Evolutionary conservation across 2,888 invertebrate genomes (phyloP).

Genomic region (Lycia hirtaria): DNA sequence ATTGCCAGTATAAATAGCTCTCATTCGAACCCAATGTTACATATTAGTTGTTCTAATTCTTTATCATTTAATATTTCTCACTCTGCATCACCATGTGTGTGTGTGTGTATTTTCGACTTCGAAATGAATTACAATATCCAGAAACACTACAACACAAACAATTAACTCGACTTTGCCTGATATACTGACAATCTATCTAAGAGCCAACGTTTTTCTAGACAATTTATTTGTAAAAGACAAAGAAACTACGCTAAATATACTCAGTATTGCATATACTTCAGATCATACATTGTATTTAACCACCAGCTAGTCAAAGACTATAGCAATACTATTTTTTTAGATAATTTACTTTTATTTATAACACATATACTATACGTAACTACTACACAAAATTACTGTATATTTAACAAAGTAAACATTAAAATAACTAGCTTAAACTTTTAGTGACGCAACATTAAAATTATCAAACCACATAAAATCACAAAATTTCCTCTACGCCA

Average conservation of each 20-base stretch:
- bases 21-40: conserved; percentile 4
- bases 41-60: neutral
- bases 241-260: neutral
- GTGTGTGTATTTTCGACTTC: neutral
- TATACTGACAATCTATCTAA: neutral
- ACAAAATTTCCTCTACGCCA: neutral
- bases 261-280: neutral
- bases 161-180: neutral
- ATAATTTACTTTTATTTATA: no score
- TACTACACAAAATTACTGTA: no score
- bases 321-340: no score
- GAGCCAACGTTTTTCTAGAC: neutral
- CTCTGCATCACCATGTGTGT: neutral
- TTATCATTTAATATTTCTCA: neutral
- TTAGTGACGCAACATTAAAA: neutral
- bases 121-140: neutral
- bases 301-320: neutral
- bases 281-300: neutral
- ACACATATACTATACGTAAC: no score
- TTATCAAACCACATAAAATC: neutral
- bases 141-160: neutral
- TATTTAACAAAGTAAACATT: no score
- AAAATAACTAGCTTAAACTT: neutral
- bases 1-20: conserved; percentile 38
- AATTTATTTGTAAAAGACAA: neutral